Conservation (phyloP, 2,113 vertebrate genomes). For the Mandrillus leucophaeus region DNA sequence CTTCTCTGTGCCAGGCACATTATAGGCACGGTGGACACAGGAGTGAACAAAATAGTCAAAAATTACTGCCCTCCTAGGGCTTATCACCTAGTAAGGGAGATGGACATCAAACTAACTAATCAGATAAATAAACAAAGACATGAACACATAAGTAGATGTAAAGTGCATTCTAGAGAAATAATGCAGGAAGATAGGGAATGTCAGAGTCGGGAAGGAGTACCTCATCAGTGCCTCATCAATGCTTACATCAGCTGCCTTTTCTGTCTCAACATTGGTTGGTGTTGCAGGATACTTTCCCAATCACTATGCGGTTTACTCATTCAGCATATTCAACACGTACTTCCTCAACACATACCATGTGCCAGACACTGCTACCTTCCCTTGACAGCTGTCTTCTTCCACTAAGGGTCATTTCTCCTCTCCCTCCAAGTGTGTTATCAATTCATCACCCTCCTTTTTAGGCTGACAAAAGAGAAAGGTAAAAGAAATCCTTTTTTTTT, state of each 20-base stretch:
- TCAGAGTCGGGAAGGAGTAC: rapidly evolving
- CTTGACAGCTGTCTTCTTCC: background rate
- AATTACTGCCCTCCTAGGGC: background rate
- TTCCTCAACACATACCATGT: background rate
- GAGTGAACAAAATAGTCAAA: background rate
- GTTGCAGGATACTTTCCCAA: background rate
- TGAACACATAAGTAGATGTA: background rate
- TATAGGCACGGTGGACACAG: rapidly evolving
- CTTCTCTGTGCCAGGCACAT: background rate
- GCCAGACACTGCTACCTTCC: background rate
- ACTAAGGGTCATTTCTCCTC: background rate
- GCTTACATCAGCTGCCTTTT: rapidly evolving
- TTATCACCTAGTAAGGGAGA: background rate
- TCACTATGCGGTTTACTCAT: background rate
- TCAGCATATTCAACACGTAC: no score
- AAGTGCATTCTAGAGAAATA: background rate
- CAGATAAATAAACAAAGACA: background rate
- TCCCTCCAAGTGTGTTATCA: background rate
- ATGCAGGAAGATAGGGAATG: background rate
- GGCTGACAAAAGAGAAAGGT: background rate
- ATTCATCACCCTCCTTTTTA: background rate
- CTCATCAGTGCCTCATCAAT: background rate
- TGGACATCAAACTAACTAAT: background rate
- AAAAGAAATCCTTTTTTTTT: no score
- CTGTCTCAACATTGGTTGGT: no score